A percentile compares a stretch with the other conserved stretches of the same genome.
phyloP scores from a whole-genome alignment of 2,888 invertebrate species.

The Stenchaetothrips biformis region DNA sequence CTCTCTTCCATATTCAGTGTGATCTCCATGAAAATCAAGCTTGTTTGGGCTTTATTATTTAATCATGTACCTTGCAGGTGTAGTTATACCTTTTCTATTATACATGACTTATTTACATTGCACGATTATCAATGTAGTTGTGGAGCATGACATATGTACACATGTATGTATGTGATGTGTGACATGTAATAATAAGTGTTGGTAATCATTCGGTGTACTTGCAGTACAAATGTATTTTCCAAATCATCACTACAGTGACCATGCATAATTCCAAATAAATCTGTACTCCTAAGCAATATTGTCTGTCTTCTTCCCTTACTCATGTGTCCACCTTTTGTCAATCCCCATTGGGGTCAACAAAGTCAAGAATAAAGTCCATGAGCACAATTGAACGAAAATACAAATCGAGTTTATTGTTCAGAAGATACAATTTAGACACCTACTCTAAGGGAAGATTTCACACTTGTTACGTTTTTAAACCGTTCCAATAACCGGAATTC shows the following conservation, averaged over 20 bases:
- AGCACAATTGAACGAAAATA: neutral
- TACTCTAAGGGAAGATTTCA: too few relatives aligned
- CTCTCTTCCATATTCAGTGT: too few relatives aligned
- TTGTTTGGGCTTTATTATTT: too few relatives aligned
- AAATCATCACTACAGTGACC: slow-evolving; percentile 24
- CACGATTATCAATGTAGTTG: slow-evolving; percentile 8
- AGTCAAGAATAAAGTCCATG: too few relatives aligned
- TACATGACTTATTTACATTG: neutral
- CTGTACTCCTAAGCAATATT: neutral
- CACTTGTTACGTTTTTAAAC: neutral
- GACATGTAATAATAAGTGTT: neutral
- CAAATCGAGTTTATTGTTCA: neutral
- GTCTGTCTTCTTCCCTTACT: neutral
- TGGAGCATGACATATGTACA: neutral
- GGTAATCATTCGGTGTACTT: neutral
- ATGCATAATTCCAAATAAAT: slow-evolving; percentile 21
- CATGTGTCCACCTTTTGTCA: neutral
- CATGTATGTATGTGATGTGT: neutral
- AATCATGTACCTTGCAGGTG: too few relatives aligned
- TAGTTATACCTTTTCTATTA: too few relatives aligned
- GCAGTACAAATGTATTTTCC: slow-evolving; percentile 21
- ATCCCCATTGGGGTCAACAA: neutral
- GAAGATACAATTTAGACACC: too few relatives aligned
- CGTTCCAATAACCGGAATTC: neutral
- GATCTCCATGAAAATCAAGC: too few relatives aligned